Evolutionary conservation across 2,113 vertebrate species (phyloP), one percentile per base, ranked within the genome.

Genomic region (Muntiacus reevesi): DNA sequence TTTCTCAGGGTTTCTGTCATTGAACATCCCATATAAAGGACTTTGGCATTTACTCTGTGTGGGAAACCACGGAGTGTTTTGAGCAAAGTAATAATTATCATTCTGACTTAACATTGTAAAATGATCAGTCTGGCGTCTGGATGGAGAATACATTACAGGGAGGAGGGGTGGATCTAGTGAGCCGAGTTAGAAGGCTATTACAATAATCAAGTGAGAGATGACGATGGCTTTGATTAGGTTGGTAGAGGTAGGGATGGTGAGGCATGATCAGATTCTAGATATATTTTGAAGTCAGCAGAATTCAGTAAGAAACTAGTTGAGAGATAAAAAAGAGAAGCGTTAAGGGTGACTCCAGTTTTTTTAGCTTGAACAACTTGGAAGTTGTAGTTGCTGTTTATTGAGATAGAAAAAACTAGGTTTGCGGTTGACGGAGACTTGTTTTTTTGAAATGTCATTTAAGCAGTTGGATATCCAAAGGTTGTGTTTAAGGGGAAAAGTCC

Each of bases 321-420:
- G 17, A 50, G 36, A 15, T 60, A 28, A n/a, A 17, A 85, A 92
- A 94, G 57, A 95, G 30, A 91, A 36, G 16, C 79, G 21, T 87
- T 97, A 85, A 76, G n/a, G 23, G 87, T 87, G 13, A 91, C 50
- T 95, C 30, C 12, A 74, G 1, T 52, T 90, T 55, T 55, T 95
- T 87, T 93, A 57, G 25, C 6, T 91, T 96, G 28, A 91, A 55
- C 45, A 78, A 57, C 94, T 17, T 89, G 14, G 47, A 89, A 23
- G n/a, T 71, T 91, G 55, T 90, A 88, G 10, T 82, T 97, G 30
- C 67, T 28, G 36, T 84, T 94, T 96, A 88, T 74, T 94, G 60
- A 95, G 50, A 36, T 85, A 45, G 74, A 95, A 50, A 79, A 96
- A 95, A 92, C 91, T 96, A 79, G 81, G 25, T 84, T 89, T 96